Conservation (phyloP, 2,888 invertebrate genomes). For the Acanthoscelides obtectus region DNA sequence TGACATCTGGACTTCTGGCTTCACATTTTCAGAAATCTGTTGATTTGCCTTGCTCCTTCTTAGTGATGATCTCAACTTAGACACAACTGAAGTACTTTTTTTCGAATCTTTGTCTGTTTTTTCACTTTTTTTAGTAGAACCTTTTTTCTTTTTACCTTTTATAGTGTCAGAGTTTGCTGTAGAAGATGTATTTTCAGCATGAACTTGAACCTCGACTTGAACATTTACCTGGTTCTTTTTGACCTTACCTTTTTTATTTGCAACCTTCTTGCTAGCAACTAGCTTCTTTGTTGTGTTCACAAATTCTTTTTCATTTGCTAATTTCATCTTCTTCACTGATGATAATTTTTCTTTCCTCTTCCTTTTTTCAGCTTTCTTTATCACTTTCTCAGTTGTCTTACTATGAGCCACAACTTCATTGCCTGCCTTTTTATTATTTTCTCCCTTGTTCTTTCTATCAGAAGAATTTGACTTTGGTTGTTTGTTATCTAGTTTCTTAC, state of each 20-base stretch:
- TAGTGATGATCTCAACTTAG: neutral
- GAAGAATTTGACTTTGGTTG: neutral
- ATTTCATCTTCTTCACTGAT: neutral
- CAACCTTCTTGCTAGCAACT: neutral
- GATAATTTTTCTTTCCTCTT: neutral
- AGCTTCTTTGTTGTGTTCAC: neutral
- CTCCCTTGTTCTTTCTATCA: neutral
- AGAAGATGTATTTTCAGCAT: neutral
- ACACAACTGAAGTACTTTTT: neutral
- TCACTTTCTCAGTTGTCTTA: neutral
- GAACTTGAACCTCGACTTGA: too few relatives aligned
- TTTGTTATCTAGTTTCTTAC: neutral
- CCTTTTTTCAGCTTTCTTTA: neutral
- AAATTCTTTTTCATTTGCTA: neutral
- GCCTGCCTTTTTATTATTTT: neutral
- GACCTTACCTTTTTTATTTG: neutral
- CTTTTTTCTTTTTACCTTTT: neutral
- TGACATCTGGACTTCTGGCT: neutral
- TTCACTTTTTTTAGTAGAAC: neutral
- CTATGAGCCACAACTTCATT: neutral
- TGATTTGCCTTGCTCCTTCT: neutral
- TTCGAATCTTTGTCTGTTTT: neutral
- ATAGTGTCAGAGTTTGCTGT: neutral
- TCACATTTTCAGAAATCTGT: neutral
- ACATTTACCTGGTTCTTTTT: neutral